A percentile compares a stretch with the other conserved stretches of the same genome.
Conservation (phyloP, 2,113 vertebrate genomes). For the Bos taurus region DNA sequence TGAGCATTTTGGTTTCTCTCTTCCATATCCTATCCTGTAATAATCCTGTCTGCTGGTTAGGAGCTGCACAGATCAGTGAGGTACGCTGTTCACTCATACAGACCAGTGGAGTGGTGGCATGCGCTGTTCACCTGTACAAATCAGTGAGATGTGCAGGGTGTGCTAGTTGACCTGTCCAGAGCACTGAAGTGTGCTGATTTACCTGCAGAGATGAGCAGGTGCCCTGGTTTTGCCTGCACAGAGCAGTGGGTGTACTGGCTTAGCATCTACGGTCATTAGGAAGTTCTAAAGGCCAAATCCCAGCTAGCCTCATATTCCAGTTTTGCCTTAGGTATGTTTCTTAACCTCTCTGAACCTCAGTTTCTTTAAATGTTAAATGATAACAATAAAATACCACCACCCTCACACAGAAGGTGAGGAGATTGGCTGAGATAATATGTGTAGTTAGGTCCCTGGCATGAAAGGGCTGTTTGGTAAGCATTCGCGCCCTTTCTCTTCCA, state of each 20-base stretch:
- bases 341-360: not conserved
- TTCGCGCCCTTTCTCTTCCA: not conserved
- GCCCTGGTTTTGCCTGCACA: not conserved
- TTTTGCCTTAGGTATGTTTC: not conserved
- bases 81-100: fast-evolving
- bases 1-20: not conserved
- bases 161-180: not conserved
- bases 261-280: not conserved
- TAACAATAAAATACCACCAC: not conserved
- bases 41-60: not conserved
- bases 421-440: not conserved
- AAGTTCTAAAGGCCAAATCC: not conserved
- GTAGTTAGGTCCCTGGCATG: not conserved
- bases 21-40: not conserved
- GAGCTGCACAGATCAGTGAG: not conserved
- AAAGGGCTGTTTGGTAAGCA: not conserved
- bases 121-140: not conserved
- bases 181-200: not conserved
- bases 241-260: not conserved
- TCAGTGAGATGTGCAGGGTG: not conserved
- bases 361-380: not conserved
- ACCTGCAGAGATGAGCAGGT: not conserved
- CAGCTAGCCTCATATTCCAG: not conserved
- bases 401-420: not conserved
- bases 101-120: not conserved